Evolutionary conservation across 2,113 vertebrate species (phyloP), one percentile per base, ranked within the genome.

Genomic region (Morone chrysops): DNA sequence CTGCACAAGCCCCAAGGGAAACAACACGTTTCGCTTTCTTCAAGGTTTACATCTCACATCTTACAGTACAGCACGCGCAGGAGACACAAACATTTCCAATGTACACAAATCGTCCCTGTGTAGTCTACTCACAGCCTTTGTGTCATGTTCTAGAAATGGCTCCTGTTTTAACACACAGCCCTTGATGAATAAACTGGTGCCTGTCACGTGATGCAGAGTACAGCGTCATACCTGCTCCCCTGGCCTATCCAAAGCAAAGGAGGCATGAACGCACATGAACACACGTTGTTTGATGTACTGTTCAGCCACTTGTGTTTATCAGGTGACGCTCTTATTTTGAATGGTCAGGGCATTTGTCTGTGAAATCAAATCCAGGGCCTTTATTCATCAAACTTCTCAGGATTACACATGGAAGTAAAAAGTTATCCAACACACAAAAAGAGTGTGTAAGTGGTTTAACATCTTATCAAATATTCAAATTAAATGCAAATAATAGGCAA

Each of bases 71-170:
- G 31, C 38, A 69, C 79, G 67, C 45, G 76, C 50, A 68, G 31
- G n/a, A 31, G 17, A 63, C 59, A 48, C 71, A 79, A 68, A 75
- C 56, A 72, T 71, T 83, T 74, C 77, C 72, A 61, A 31, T 16
- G 10, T 41, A 31, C 68, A 70, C 60, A n/a, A 43, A 73, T 83
- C 59, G 9, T 45, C 57, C 54, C 41, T 31, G 63, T 41, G 67
- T 59, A 70, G 50, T 56, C 22, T 78, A 56, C 75, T 18, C 70
- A n/a, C 62, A 84, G 47, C 50, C 78, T 68, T 91, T 92, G 89
- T 91, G 87, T 93, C 93, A 93, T 77, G 50, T 81, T 88, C 83
- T 86, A 87, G 85, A 93, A 93, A 93, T 50, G 73, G 89, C 89
- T 84, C 75, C 78, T 62, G 81, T 83, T 85, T 71, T 66, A 69